Conservation (phyloP, 2,888 invertebrate species). For the Phengaris arion region DNA sequence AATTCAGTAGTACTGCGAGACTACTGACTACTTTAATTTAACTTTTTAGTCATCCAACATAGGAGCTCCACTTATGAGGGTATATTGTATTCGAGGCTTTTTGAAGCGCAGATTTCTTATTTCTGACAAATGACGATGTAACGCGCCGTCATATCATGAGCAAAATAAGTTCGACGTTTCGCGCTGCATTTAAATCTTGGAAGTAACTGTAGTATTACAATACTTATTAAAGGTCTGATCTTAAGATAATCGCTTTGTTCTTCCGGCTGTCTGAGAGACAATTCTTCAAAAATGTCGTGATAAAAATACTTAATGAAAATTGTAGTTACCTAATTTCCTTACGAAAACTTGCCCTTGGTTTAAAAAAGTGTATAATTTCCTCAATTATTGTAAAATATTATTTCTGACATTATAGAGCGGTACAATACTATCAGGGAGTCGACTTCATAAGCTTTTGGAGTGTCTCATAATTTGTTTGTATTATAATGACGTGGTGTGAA, state of each 20-base stretch:
- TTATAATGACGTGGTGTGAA: too few species aligned
- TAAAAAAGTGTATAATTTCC: not conserved
- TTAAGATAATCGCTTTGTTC: not conserved
- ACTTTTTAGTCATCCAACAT: too few species aligned
- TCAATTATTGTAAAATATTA: not conserved
- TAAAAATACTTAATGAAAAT: conserved; percentile 6
- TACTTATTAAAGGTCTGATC: not conserved
- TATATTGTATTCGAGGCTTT: too few species aligned
- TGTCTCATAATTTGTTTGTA: too few species aligned
- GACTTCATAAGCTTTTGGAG: too few species aligned
- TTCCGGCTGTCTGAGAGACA: not conserved
- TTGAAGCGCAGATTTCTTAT: too few species aligned
- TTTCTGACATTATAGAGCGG: not conserved
- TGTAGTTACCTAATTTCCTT: not conserved
- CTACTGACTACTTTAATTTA: too few species aligned
- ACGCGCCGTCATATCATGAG: too few species aligned
- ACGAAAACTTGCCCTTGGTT: not conserved
- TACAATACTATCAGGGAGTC: not conserved
- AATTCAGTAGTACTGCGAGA: too few species aligned
- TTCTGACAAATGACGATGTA: too few species aligned
- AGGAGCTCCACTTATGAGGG: too few species aligned
- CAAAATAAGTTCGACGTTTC: not conserved
- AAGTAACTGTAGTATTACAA: not conserved
- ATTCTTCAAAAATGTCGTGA: not conserved
- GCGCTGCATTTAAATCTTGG: too few species aligned